A percentile compares a stretch with the other conserved stretches of the same genome.
phyloP scores from a whole-genome alignment of 1,140 invertebrate species.

The Liolophura sinensis region DNA sequence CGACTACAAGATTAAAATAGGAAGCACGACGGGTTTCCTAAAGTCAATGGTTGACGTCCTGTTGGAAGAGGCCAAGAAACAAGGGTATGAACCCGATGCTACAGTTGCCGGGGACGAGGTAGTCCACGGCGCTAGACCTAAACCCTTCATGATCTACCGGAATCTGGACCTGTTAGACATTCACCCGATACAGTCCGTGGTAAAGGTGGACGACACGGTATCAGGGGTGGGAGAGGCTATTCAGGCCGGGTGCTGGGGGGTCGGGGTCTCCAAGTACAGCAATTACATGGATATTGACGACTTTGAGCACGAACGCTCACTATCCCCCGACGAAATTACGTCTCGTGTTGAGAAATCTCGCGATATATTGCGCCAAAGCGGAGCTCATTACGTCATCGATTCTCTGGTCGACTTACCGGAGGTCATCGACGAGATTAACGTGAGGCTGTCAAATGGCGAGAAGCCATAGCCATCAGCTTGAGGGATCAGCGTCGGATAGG shows the following conservation, averaged over 20 bases:
- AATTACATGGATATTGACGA: constrained; percentile 59
- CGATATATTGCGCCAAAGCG: constrained; percentile 48
- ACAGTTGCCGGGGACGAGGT: constrained; percentile 58
- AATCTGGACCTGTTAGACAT: constrained; percentile 57
- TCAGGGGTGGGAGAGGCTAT: constrained; percentile 58
- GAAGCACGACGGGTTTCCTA: constrained; percentile 47
- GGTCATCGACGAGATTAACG: constrained; percentile 56
- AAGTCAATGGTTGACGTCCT: constrained; percentile 47
- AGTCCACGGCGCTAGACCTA: constrained; percentile 52
- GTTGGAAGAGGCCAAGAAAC: constrained; percentile 42
- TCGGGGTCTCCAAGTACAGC: constrained; percentile 56
- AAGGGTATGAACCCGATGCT: constrained; percentile 56
- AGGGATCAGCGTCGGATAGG: too few relatives aligned
- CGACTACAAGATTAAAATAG: constrained; percentile 44
- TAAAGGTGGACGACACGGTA: constrained; percentile 59
- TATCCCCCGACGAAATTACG: constrained; percentile 46
- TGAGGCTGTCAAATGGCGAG: constrained; percentile 51
- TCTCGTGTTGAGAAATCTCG: constrained; percentile 37
- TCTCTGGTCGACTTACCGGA: constrained; percentile 52
- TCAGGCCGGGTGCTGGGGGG: constrained; percentile 59
- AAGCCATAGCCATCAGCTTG: constrained; percentile 33
- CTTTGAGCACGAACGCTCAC: constrained; percentile 43
- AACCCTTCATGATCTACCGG: constrained; percentile 59
- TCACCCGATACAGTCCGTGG: constrained; percentile 53
- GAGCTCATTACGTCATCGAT: constrained; percentile 60